Percentiles rank a stretch among this genome's conserved stretches.
phyloP scores from a whole-genome alignment of 2,797 vertebrate genomes.

The Hippocampus kuda region DNA sequence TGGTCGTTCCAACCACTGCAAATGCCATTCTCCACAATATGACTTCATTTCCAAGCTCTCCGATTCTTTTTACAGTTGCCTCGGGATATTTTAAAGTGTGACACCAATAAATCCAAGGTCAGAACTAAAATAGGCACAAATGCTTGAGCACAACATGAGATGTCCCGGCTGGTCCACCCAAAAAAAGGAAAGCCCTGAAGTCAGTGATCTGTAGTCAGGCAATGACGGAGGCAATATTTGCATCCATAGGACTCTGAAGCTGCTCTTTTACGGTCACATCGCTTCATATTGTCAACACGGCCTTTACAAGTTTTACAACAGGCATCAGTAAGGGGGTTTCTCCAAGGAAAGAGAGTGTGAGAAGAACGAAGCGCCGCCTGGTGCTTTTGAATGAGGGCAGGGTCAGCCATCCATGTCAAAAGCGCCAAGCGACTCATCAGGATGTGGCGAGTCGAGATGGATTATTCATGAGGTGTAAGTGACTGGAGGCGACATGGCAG shows the following conservation, averaged over 20 bases:
- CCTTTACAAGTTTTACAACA: background rate
- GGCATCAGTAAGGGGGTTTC: background rate
- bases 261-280: background rate
- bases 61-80: background rate
- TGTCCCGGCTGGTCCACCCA: too few species aligned
- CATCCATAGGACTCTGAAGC: background rate
- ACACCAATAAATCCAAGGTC: background rate
- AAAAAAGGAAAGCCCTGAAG: background rate
- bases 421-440: slow-evolving; percentile 26
- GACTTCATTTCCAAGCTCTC: background rate
- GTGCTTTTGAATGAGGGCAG: background rate
- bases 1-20: background rate
- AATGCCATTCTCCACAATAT: background rate
- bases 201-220: background rate
- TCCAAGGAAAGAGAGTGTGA: background rate
- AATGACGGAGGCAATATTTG: background rate
- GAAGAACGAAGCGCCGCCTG: background rate
- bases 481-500: slow-evolving; percentile 15
- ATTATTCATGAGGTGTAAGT: slow-evolving; percentile 37
- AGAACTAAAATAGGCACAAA: background rate
- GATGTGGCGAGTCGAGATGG: slow-evolving; percentile 26
- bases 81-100: background rate
- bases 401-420: slow-evolving; percentile 35
- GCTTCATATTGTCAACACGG: background rate
- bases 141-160: too few species aligned